These are phyloP conservation scores for Coregonus ussuriensis DNA, from an alignment of 2,797 vertebrate species.

Conservation along the genomic window DNA sequence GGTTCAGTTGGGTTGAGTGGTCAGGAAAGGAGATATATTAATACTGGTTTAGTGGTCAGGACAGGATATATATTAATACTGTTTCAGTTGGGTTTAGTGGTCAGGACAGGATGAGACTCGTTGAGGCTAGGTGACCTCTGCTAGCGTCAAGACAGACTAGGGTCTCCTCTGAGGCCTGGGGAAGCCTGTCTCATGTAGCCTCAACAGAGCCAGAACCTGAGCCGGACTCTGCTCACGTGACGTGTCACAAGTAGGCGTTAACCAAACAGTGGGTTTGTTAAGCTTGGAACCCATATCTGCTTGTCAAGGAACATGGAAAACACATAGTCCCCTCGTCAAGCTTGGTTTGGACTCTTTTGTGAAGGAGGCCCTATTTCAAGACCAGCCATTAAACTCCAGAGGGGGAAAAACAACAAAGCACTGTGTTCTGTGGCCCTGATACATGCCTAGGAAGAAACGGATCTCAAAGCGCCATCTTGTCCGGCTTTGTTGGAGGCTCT, in stretches of 20 bases:
- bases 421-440: neutral
- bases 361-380: neutral
- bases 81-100: too few relatives aligned
- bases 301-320: neutral
- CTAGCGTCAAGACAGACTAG: too few relatives aligned
- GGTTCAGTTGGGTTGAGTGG: too few relatives aligned
- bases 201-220: neutral
- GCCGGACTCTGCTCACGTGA: neutral
- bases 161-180: too few relatives aligned
- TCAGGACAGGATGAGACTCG: too few relatives aligned
- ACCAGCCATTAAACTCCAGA: too few relatives aligned
- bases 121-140: neutral
- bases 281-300: neutral
- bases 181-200: neutral
- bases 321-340: neutral
- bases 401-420: neutral
- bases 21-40: too few relatives aligned
- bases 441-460: neutral
- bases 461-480: slow-evolving; percentile 5
- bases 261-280: neutral
- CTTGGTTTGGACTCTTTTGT: slow-evolving; percentile 7
- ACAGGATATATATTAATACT: too few relatives aligned
- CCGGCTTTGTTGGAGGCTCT: slow-evolving; percentile 2
- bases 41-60: too few relatives aligned
- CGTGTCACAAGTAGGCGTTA: neutral